Evolutionary conservation across 2,888 invertebrate genomes (phyloP), one percentile per base, ranked within the genome.

Genomic region (Eristalis tenax): DNA sequence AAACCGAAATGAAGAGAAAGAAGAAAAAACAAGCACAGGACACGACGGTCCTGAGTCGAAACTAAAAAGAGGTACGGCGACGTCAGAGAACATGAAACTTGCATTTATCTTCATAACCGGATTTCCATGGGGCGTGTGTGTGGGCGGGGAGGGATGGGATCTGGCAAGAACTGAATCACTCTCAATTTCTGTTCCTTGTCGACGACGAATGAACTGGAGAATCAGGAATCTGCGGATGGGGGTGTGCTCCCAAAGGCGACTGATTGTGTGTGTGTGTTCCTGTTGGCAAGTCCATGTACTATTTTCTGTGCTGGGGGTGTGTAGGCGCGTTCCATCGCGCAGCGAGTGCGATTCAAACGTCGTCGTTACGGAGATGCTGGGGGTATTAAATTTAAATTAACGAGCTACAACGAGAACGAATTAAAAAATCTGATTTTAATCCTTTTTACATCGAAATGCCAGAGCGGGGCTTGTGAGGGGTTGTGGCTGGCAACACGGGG

Each of bases 71-170:
- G 32, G 59, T 68, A 68, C 35, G 28, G 22, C 11, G 22, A 43
- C 26, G 23, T 18, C 40, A 66, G 23, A 61, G 61, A 76, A 71
- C 57, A 84, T 80, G 40, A 76, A 80, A 81, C 76, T 81, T 85
- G 76, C 76, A 81, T 85, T 85, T 81, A 77, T 85, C 85, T 76
- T 85, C 81, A 85, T 85, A 85, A 80, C 80, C 66, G 74, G 23
- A 76, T 50, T 64, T 81, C 66, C 70, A 56, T 61, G 23, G 56
- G 38, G 76, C 13, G 50, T n/a, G 18, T 50, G 32, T 32, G 32
- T 8, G 32, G 32, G 32, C 4, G 8, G n/a, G 50, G 50, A 3
- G n/a, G 50, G 50, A 3, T 50, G n/a, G 50, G n/a, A 4, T 59
- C 15, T 22, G 10, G 59, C 23, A 59, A 71, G 6, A 26, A 15